Conservation (phyloP, 2,113 vertebrate species). For the Mellivora capensis region DNA sequence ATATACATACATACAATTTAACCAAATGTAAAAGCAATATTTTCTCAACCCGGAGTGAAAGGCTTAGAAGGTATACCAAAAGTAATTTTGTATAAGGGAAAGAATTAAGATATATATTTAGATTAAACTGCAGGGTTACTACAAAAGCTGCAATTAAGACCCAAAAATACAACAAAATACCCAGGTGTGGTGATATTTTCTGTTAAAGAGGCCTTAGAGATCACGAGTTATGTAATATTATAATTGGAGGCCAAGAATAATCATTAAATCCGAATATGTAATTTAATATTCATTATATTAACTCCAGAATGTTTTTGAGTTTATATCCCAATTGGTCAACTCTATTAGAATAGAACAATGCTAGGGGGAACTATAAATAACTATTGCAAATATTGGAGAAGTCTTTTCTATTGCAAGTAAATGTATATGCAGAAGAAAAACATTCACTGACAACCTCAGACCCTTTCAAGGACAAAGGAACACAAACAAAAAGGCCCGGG, state of each 20-base stretch:
- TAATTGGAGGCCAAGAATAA: not conserved
- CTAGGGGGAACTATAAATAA: not conserved
- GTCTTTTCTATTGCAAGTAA: not conserved
- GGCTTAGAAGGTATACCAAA: not conserved
- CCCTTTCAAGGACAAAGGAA: not conserved
- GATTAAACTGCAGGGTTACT: not conserved
- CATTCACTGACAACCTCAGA: not conserved
- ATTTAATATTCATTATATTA: not conserved
- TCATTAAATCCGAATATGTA: not conserved
- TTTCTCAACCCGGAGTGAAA: not conserved
- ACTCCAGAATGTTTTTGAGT: not conserved
- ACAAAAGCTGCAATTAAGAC: not conserved
- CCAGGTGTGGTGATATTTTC: not conserved
- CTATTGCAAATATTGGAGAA: not conserved
- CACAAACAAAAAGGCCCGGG: not conserved
- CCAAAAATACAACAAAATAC: not conserved
- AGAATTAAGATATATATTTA: not conserved
- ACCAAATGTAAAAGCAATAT: not conserved
- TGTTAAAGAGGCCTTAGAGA: not conserved
- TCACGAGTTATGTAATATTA: not conserved
- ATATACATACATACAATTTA: not conserved
- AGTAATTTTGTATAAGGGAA: not conserved
- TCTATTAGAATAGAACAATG: not conserved
- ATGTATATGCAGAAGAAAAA: not conserved
- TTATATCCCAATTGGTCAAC: not conserved